phyloP scores from a whole-genome alignment of 2,888 invertebrate genomes.

The Leptarthrus brevirostris region DNA sequence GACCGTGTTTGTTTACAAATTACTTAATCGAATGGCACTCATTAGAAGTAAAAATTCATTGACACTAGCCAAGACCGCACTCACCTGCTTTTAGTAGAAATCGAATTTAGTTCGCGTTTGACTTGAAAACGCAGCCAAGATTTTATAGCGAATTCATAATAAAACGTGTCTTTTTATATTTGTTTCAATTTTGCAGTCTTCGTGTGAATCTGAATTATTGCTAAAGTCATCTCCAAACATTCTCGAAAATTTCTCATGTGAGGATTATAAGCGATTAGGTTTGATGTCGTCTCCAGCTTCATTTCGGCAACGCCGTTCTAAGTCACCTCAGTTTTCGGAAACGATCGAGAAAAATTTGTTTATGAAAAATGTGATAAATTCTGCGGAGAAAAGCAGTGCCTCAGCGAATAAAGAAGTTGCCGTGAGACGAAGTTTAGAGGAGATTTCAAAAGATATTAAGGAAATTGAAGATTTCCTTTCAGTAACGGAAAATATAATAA shows the following conservation, averaged over 20 bases:
- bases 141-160: too few relatives aligned
- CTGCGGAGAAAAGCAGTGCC: constrained; percentile 52
- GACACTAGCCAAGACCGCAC: not conserved
- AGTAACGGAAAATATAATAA: constrained; percentile 64
- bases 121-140: not conserved
- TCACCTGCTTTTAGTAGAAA: not conserved
- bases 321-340: constrained; percentile 63
- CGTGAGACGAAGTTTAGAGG: constrained; percentile 65
- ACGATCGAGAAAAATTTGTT: constrained; percentile 65
- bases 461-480: constrained; percentile 67
- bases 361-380: constrained; percentile 64
- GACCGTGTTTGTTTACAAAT: constrained; percentile 48
- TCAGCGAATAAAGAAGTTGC: constrained; percentile 60
- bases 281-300: constrained; percentile 56
- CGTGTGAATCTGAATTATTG: constrained; percentile 59
- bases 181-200: constrained; percentile 1
- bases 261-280: constrained; percentile 57
- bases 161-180: too few relatives aligned
- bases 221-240: constrained; percentile 66
- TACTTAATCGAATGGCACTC: constrained; percentile 49
- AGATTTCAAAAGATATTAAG: constrained; percentile 66
- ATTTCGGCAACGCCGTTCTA: constrained; percentile 53
- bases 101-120: not conserved
- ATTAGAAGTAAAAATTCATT: constrained; percentile 9
- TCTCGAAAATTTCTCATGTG: constrained; percentile 65